A percentile compares a stretch with the other conserved stretches of the same genome.
phyloP scores from a whole-genome alignment of 2,113 vertebrate genomes.

The Suncus etruscus region DNA sequence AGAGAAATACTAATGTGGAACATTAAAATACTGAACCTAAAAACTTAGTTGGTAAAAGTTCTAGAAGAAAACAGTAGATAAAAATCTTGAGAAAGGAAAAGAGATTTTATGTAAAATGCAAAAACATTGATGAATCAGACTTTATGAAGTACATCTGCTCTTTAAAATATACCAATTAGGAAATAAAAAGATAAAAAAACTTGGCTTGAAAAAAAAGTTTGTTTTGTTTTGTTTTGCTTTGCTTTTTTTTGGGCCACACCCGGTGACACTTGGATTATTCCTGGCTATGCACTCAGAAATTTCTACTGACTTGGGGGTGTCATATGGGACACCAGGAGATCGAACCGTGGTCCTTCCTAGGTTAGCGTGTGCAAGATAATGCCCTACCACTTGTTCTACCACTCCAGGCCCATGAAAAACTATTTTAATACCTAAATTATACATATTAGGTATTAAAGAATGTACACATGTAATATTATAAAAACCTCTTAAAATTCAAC shows the following conservation, averaged over 20 bases:
- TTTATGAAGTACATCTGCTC: conserved; percentile 22
- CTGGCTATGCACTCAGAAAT: too few relatives aligned
- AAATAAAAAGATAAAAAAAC: conserved; percentile 38
- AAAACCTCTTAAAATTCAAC: neutral
- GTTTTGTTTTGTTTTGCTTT: too few relatives aligned
- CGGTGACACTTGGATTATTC: too few relatives aligned
- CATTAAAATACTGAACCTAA: neutral
- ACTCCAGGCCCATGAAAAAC: too few relatives aligned
- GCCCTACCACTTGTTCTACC: too few relatives aligned
- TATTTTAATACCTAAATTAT: too few relatives aligned
- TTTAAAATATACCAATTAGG: conserved; percentile 12
- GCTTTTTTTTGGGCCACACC: too few relatives aligned
- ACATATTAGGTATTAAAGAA: neutral
- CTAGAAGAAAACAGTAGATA: neutral
- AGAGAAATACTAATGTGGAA: conserved; percentile 23
- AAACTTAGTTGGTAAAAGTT: neutral
- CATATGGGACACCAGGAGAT: too few relatives aligned
- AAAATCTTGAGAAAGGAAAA: conserved; percentile 17
- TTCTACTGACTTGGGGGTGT: too few relatives aligned
- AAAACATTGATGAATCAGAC: neutral
- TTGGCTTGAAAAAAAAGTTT: conserved; percentile 42
- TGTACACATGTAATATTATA: neutral
- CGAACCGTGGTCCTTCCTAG: too few relatives aligned
- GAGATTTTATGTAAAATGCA: neutral
- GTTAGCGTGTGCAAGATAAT: too few relatives aligned